Conservation (phyloP, 2,888 invertebrate genomes). For the Epirrita christyi region DNA sequence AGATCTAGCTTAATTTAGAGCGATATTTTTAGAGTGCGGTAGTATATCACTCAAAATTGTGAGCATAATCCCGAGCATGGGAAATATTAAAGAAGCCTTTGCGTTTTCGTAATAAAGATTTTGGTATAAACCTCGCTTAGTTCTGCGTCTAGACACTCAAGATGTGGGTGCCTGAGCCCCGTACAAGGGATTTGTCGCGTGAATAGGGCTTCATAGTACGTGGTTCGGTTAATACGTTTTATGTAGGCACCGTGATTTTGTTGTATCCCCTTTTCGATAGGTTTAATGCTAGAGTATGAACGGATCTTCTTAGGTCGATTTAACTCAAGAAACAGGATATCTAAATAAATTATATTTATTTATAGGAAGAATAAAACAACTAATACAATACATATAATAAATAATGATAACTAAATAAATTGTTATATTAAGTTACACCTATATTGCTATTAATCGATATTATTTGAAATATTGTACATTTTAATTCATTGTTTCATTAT, state of each 20-base stretch:
- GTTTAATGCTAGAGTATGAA: slow-evolving; percentile 3
- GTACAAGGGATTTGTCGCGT: slow-evolving; percentile 57
- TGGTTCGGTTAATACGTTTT: slow-evolving; percentile 4
- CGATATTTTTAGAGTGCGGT: background rate
- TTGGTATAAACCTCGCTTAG: slow-evolving; percentile 35
- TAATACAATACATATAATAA: too few species aligned
- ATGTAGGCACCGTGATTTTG: slow-evolving; percentile 9
- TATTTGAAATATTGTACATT: too few species aligned
- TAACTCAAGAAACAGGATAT: too few species aligned
- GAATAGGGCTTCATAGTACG: slow-evolving; percentile 52
- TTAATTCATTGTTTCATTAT: too few species aligned
- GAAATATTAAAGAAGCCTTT: slow-evolving; percentile 30
- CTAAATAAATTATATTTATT: too few species aligned
- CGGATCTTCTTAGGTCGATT: background rate
- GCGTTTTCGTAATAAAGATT: slow-evolving; percentile 31
- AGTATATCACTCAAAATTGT: slow-evolving; percentile 20
- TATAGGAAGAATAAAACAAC: too few species aligned
- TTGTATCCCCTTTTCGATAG: slow-evolving; percentile 12
- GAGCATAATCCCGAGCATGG: slow-evolving; percentile 6
- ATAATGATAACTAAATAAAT: too few species aligned
- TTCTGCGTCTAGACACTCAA: slow-evolving; percentile 57
- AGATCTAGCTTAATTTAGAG: slow-evolving; percentile 4
- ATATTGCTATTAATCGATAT: too few species aligned
- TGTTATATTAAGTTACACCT: too few species aligned
- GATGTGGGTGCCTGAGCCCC: slow-evolving; percentile 35